These are phyloP conservation scores for Theocolax elegans DNA, from an alignment of 1,140 invertebrate genomes.

Conservation along the genomic window DNA sequence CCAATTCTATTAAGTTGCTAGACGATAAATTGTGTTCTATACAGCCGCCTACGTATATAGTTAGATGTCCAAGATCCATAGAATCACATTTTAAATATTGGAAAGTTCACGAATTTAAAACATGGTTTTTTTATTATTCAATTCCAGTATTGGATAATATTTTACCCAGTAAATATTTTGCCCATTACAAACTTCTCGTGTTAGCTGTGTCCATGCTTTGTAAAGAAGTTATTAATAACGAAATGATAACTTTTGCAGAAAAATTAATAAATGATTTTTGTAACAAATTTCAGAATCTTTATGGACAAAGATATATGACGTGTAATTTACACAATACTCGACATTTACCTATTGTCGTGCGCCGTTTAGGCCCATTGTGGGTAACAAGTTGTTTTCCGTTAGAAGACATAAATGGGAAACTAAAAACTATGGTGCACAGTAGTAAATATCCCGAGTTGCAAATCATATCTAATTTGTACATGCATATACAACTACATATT, in stretches of 20 bases:
- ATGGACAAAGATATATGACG: conserved; percentile 31
- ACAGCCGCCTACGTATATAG: conserved; percentile 31
- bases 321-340: conserved; percentile 42
- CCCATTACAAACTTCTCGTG: conserved; percentile 14
- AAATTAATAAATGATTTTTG: conserved; percentile 37
- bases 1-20: not conserved
- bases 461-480: conserved; percentile 25
- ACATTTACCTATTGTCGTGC: conserved; percentile 42
- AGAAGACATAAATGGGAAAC: too few relatives aligned
- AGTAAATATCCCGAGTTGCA: conserved; percentile 33
- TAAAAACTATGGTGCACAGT: conserved; percentile 40
- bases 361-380: conserved; percentile 43
- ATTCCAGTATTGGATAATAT: conserved; percentile 19
- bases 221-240: not conserved
- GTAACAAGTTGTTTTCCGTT: conserved; percentile 37
- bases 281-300: conserved; percentile 35
- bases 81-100: conserved; percentile 25
- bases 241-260: not conserved
- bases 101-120: conserved; percentile 37
- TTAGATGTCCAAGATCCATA: conserved; percentile 9
- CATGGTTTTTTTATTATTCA: conserved; percentile 32
- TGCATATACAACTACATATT: not conserved
- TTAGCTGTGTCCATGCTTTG: conserved; percentile 1
- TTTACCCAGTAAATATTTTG: not conserved
- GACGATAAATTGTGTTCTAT: conserved; percentile 19